These are phyloP conservation scores for Miichthys miiuy DNA, from an alignment of 2,797 vertebrate species.

Conservation along the genomic window DNA sequence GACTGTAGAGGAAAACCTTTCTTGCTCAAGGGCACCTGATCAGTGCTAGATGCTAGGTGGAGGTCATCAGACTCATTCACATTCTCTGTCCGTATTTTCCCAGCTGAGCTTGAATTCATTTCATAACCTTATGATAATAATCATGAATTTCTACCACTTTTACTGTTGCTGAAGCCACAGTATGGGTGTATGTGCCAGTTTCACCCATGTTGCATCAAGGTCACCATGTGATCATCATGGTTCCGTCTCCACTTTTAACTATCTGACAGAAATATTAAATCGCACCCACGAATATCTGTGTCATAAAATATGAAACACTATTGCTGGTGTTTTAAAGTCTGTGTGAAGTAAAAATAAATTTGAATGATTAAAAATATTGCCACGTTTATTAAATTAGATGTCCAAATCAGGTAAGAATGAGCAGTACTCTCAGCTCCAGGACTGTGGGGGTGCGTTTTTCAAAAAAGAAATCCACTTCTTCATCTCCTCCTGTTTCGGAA, in stretches of 20 bases:
- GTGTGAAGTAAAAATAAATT: no score
- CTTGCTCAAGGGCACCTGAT: conserved; percentile 2
- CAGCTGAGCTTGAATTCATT: background rate
- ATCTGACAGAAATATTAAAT: background rate
- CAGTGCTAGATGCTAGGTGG: background rate
- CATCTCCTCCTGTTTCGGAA: no score
- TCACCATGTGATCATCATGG: background rate
- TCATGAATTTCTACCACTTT: background rate
- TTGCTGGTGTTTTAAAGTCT: no score
- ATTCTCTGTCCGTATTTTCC: background rate
- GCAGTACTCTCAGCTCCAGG: no score
- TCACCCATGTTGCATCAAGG: background rate
- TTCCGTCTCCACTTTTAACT: background rate
- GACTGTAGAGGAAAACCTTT: background rate
- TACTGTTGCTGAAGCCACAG: background rate
- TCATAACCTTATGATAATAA: background rate
- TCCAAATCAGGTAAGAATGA: no score
- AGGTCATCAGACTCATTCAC: background rate
- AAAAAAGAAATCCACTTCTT: no score
- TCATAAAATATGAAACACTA: background rate
- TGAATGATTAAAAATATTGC: no score
- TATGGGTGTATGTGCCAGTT: background rate
- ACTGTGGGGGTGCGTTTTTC: no score
- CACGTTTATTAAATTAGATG: no score
- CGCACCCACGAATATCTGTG: no score